Conservation (phyloP, 2,113 vertebrate species). For the Physeter macrocephalus region DNA sequence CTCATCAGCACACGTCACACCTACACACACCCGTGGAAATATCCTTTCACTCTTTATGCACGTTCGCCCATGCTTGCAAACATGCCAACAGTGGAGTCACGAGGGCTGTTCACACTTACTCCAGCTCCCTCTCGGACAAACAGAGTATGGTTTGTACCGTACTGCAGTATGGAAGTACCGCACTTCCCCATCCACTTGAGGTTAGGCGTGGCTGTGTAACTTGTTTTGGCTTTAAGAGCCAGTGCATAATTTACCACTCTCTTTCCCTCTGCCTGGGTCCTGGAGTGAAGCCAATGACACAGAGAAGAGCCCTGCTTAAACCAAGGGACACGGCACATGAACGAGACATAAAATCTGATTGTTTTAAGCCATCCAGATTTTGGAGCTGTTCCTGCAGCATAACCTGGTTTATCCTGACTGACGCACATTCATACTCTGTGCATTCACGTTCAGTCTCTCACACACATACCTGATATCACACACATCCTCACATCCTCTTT, state of each 20-base stretch:
- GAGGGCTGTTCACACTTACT: background rate
- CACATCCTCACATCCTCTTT: too few species aligned
- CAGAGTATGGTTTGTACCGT: too few species aligned
- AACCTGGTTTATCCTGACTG: background rate
- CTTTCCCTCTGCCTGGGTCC: background rate
- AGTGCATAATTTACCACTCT: too few species aligned
- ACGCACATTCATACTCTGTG: rapidly evolving
- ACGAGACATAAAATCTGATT: background rate
- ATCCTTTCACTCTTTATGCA: background rate
- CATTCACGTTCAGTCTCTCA: too few species aligned
- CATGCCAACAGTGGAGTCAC: background rate
- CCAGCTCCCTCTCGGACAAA: background rate
- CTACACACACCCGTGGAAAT: background rate
- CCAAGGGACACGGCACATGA: background rate
- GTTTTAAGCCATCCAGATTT: background rate
- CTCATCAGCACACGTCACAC: too few species aligned
- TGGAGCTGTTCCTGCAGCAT: too few species aligned
- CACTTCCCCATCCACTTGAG: too few species aligned
- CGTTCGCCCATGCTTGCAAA: background rate
- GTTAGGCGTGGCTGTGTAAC: background rate
- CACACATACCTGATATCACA: rapidly evolving
- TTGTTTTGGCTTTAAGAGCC: background rate
- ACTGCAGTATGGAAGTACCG: too few species aligned
- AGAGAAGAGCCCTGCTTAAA: too few species aligned
- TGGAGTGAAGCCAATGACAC: background rate